A percentile compares a stretch with the other conserved stretches of the same genome.
Evolutionary conservation across 2,888 invertebrate species (phyloP).

Genomic region (Cataglyphis albicans): DNA sequence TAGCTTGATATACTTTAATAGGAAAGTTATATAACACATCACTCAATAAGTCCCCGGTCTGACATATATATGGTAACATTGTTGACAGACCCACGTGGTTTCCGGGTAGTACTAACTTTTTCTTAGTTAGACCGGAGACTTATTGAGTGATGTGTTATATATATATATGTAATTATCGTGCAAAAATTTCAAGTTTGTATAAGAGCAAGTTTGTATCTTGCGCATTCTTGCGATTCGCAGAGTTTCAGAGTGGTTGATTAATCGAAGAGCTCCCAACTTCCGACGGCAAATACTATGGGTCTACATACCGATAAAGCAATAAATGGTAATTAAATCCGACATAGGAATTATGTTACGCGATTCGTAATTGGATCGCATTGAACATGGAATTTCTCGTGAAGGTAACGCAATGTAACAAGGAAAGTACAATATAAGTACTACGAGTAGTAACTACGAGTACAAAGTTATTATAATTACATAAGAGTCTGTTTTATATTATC

Average conservation of each 20-base stretch:
- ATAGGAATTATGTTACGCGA: slow-evolving; percentile 24
- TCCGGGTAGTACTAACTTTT: no score
- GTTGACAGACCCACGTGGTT: no score
- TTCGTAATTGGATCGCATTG: slow-evolving; percentile 30
- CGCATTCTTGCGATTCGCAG: slow-evolving; percentile 32
- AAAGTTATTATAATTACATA: not conserved
- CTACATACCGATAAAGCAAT: slow-evolving; percentile 44
- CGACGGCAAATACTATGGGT: slow-evolving; percentile 39
- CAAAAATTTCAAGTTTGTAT: slow-evolving; percentile 9
- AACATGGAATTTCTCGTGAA: slow-evolving; percentile 8
- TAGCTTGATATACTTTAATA: not conserved
- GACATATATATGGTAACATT: no score
- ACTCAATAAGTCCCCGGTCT: no score
- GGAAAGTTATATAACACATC: not conserved
- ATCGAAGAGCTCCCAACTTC: slow-evolving; percentile 24
- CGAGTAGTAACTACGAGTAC: no score
- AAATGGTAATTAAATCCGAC: slow-evolving; percentile 47
- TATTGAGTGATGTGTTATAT: not conserved
- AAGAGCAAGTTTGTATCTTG: not conserved
- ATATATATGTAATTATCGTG: not conserved
- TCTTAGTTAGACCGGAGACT: no score
- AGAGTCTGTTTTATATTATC: not conserved
- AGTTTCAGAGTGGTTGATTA: slow-evolving; percentile 25
- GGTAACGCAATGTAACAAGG: not conserved
- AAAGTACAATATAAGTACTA: not conserved